Conservation (phyloP, 2,888 invertebrate species). For the Sphaerophoria rueppellii region DNA sequence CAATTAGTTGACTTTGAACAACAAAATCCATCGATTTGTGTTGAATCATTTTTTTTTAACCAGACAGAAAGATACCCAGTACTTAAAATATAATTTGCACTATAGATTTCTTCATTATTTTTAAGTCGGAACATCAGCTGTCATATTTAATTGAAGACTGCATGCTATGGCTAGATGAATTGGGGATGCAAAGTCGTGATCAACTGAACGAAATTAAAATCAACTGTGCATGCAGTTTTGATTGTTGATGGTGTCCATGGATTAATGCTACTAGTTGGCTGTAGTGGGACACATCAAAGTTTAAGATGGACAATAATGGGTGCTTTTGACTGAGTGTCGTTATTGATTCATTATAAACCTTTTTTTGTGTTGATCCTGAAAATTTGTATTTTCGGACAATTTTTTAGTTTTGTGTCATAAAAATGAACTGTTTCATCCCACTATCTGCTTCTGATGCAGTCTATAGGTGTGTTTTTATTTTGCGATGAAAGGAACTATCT, state of each 20-base stretch:
- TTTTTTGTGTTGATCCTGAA: too few species aligned
- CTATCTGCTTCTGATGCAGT: neutral
- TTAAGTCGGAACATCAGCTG: conserved; percentile 49
- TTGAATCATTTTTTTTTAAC: neutral
- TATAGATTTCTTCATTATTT: conserved; percentile 33
- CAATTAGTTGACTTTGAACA: conserved; percentile 64
- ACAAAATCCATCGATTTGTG: conserved; percentile 35
- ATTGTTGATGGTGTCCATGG: too few species aligned
- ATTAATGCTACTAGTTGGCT: too few species aligned
- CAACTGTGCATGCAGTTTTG: too few species aligned
- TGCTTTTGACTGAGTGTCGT: too few species aligned
- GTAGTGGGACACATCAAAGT: too few species aligned
- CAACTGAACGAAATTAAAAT: conserved; percentile 50
- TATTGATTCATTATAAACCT: too few species aligned
- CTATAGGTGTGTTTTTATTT: conserved; percentile 17
- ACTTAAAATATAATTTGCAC: conserved; percentile 6
- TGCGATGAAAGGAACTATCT: conserved; percentile 5
- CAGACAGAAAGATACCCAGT: conserved; percentile 1
- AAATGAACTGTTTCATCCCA: neutral
- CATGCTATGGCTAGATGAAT: conserved; percentile 48
- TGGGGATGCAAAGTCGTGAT: conserved; percentile 28
- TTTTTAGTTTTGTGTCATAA: neutral
- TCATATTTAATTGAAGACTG: conserved; percentile 63
- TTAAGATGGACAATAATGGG: too few species aligned
- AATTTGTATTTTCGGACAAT: neutral